phyloP scores from a whole-genome alignment of 2,888 invertebrate species.

The Nomada goodeniana region DNA sequence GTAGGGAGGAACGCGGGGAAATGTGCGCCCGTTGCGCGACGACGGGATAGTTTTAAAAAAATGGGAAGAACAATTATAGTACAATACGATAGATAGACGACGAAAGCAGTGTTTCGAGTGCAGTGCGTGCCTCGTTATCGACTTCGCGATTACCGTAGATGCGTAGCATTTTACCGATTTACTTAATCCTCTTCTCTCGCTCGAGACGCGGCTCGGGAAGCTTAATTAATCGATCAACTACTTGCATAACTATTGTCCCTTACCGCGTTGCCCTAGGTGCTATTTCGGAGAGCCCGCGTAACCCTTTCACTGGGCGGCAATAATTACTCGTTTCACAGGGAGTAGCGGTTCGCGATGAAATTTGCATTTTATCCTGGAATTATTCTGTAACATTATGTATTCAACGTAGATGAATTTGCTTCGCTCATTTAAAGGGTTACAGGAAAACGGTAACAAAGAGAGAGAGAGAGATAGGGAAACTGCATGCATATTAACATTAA shows the following conservation, averaged over 20 bases:
- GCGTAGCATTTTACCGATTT: constrained; percentile 54
- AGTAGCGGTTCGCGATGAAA: not conserved
- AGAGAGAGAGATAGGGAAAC: not conserved
- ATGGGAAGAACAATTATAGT: constrained; percentile 39
- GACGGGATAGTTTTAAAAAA: constrained; percentile 57
- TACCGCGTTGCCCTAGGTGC: constrained; percentile 37
- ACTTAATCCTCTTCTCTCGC: constrained; percentile 49
- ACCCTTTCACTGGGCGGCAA: constrained; percentile 14
- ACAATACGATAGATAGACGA: constrained; percentile 58
- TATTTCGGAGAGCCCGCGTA: constrained; percentile 8
- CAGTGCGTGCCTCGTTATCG: constrained; percentile 64
- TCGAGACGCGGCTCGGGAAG: constrained; percentile 35
- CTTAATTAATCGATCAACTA: constrained; percentile 49
- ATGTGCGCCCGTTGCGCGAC: constrained; percentile 27
- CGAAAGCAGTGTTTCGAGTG: constrained; percentile 58
- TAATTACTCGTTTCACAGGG: not conserved
- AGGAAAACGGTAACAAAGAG: not conserved
- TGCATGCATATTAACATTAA: constrained; percentile 16
- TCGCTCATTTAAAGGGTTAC: constrained; percentile 6
- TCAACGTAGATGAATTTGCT: no score
- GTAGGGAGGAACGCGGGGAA: constrained; percentile 36
- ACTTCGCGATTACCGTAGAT: constrained; percentile 59
- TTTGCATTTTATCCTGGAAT: not conserved
- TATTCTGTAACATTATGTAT: not conserved
- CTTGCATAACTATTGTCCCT: constrained; percentile 43